Base-by-base conservation (phyloP, 2,113 vertebrate species). In the Gracilinanus agilis region DNA sequence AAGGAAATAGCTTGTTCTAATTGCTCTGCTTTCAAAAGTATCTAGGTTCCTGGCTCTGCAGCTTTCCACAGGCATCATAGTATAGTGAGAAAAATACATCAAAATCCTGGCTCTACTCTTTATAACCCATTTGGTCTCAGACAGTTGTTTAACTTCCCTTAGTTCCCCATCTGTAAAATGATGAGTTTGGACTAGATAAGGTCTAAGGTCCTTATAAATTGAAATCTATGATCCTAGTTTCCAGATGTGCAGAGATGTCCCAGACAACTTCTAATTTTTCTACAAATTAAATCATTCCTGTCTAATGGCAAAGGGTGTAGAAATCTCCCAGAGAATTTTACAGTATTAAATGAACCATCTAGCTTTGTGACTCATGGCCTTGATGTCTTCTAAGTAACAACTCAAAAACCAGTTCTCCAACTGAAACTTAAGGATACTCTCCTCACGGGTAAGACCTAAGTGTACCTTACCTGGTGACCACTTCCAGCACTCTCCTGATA, bases 391-490 rank as follows among this genome's bases (percentile, higher is more conserved):
- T 90, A 29, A 54, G 88, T 40, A 25, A 55, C 56, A 16, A 27
- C 1, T 24, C 55, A n/a, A 55, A 49, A 61, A 89, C 92, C 56
- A 9, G 49, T 88, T 29, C 44, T 12, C 92, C 55, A 44, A 25
- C 55, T 67, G 95, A 92, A 95, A 92, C 91, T 95, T 88, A 25
- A 93, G 93, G 93, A 29, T 67, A 29, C 58, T 67, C 11, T 67
- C 29, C 53, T 67, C 90, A 92, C 91, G 6, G 25, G 55, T 61
- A 90, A 94, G 25, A 94, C 92, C 90, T 95, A 83, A 94, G 90
- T 89, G 89, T n/a, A 24, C 5, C 93, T 83, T n/a, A 24, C 5
- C 93, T 83, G 61, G 11, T 96, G 91, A 40, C 93, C 90, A 90
- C 44, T 94, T 34, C 53, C 12, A 49, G 92, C 91, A 44, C 10